Evolutionary conservation across 2,797 vertebrate species (phyloP).

Genomic region (Champsocephalus gunnari): DNA sequence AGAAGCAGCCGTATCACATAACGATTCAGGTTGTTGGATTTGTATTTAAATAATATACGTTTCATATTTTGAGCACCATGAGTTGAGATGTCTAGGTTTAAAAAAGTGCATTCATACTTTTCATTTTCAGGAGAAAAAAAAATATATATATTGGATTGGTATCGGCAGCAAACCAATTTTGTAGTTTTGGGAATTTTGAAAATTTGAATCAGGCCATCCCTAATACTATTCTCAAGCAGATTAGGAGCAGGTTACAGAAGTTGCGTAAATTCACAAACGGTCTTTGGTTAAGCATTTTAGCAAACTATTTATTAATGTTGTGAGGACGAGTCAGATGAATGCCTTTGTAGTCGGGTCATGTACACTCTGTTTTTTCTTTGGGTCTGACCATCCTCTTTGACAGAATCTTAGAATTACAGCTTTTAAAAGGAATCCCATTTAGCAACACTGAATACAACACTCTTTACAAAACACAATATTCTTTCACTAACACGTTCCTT

Average conservation of each 20-base stretch:
- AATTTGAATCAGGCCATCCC: no score
- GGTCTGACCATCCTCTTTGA: background rate
- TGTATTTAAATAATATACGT: no score
- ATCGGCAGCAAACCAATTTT: no score
- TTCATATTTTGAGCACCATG: no score
- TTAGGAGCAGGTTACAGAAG: background rate
- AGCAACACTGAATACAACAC: background rate
- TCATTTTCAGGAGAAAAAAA: no score
- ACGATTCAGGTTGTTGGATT: no score
- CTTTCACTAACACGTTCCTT: slow-evolving; percentile 7
- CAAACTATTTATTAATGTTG: background rate
- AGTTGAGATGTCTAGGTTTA: no score
- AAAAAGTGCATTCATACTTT: no score
- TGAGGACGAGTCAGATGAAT: background rate
- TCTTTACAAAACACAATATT: background rate
- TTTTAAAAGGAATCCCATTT: slow-evolving; percentile 4
- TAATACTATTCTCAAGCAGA: no score
- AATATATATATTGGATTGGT: no score
- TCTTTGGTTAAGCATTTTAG: background rate
- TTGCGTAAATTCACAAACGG: background rate
- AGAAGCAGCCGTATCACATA: no score
- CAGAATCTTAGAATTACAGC: slow-evolving; percentile 5
- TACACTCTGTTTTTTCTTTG: slow-evolving; percentile 11
- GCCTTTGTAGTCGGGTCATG: background rate
- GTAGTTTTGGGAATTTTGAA: no score